Evolutionary conservation across 2,113 vertebrate genomes (phyloP).

Genomic region (Dicrurus megarhynchus): DNA sequence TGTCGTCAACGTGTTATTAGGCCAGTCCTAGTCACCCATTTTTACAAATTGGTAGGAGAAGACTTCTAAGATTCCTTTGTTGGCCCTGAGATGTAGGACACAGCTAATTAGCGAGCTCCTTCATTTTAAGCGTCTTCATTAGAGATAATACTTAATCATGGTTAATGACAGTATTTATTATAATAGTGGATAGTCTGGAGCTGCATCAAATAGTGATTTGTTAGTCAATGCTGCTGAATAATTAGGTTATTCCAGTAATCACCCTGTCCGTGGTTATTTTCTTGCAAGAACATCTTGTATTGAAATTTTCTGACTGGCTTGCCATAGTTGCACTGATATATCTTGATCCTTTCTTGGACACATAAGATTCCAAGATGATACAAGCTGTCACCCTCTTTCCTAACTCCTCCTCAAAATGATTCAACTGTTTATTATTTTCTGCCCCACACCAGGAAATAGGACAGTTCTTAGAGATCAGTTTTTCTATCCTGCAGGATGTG

Average conservation of each 20-base stretch:
- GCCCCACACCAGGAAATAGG: neutral
- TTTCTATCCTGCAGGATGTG: neutral
- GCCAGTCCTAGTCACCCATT: neutral
- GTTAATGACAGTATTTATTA: constrained; percentile 48
- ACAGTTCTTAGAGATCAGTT: neutral
- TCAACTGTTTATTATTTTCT: neutral
- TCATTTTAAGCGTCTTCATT: constrained; percentile 38
- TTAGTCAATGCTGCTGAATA: constrained; percentile 15
- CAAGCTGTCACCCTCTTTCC: neutral
- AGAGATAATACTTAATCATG: constrained; percentile 39
- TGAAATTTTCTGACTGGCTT: neutral
- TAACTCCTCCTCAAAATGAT: neutral
- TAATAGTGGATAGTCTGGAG: constrained; percentile 14
- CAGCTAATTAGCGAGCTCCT: constrained; percentile 12
- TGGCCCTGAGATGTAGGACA: neutral
- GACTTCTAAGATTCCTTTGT: constrained; percentile 11
- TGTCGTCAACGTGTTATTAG: neutral
- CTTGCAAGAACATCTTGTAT: neutral
- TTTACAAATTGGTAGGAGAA: neutral
- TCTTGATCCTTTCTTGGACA: neutral
- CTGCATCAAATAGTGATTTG: constrained; percentile 28
- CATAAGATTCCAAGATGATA: neutral
- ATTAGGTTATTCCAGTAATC: neutral
- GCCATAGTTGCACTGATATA: neutral
- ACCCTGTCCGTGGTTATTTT: neutral